Conservation (phyloP, 2,113 vertebrate species). For the Seriola quinqueradiata region DNA sequence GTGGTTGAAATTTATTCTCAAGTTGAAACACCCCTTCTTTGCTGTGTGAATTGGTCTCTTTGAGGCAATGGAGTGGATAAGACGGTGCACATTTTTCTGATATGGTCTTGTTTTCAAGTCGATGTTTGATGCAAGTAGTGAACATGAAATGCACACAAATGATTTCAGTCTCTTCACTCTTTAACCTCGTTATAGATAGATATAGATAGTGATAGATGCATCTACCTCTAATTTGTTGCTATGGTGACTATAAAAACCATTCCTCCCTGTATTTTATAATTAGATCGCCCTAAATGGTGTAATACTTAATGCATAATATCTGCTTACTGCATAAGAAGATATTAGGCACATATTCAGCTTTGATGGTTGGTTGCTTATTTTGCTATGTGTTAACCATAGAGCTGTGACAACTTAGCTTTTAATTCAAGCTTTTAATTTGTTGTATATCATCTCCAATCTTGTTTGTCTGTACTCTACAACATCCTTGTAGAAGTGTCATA, state of each 20-base stretch:
- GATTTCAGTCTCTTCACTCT: not conserved
- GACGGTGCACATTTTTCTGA: not conserved
- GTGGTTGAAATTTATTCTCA: conserved; percentile 19
- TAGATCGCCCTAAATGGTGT: not conserved
- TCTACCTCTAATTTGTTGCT: not conserved
- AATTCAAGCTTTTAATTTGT: not conserved
- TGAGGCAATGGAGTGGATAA: conserved; percentile 19
- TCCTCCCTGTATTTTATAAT: not conserved
- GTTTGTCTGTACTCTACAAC: not conserved
- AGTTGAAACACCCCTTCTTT: conserved; percentile 27
- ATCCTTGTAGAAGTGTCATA: not conserved
- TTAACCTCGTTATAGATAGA: conserved; percentile 7
- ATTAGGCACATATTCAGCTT: not conserved
- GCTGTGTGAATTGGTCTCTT: conserved; percentile 31
- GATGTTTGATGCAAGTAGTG: not conserved
- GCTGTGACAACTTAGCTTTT: not conserved
- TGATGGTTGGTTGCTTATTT: not conserved
- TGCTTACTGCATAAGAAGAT: not conserved
- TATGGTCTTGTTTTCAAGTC: not conserved
- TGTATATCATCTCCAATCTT: not conserved
- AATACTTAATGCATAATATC: not conserved
- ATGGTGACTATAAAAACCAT: not conserved
- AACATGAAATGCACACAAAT: conserved; percentile 8
- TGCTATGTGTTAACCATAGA: not conserved
- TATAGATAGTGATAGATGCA: not conserved